Evolutionary conservation across 2,113 vertebrate species (phyloP).

Genomic region (Illadopsis cleaveri): DNA sequence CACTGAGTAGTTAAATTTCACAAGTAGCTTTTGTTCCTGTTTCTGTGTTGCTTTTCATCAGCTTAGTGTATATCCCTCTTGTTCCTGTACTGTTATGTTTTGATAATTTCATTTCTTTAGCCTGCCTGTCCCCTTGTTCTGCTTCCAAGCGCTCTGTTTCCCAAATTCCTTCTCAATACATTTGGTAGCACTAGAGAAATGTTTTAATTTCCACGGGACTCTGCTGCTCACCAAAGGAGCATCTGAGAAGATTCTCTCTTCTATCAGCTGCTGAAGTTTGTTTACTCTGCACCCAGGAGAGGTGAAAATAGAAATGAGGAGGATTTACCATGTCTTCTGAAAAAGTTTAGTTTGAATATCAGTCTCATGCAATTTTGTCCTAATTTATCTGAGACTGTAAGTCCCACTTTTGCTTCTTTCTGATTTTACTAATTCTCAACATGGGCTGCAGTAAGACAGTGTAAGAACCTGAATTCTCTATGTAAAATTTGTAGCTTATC

Average conservation of each 20-base stretch:
- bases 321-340: background rate
- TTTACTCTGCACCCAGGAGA: background rate
- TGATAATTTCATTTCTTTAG: constrained; percentile 20
- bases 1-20: background rate
- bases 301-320: background rate
- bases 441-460: background rate
- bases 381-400: background rate
- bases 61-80: background rate
- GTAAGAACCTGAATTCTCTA: background rate
- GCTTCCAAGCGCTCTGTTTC: background rate
- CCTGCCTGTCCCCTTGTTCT: background rate
- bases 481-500: background rate
- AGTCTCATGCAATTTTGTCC: background rate
- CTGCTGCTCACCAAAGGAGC: background rate
- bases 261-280: background rate
- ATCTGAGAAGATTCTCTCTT: background rate
- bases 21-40: background rate
- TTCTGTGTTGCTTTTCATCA: constrained; percentile 12
- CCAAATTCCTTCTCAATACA: background rate
- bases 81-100: background rate
- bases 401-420: background rate
- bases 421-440: background rate
- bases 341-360: background rate
- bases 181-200: background rate
- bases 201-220: background rate